Evolutionary conservation across 2,797 vertebrate species (phyloP), one percentile per base, ranked within the genome.

Genomic region (Eidolon dupreanum): DNA sequence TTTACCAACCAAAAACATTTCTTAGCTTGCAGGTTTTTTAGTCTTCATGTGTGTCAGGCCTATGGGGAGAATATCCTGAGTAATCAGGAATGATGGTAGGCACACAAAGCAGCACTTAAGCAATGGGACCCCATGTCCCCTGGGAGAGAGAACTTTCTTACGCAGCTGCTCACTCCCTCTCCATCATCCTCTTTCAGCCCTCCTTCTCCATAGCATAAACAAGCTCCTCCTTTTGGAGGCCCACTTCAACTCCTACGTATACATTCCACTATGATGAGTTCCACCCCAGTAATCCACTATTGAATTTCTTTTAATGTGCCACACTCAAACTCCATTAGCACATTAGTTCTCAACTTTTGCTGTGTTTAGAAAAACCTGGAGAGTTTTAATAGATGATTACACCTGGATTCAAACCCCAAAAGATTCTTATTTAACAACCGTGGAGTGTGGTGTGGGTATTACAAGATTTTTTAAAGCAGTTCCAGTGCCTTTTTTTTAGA

Each of bases 21-120:
- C 88, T 59, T 49, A 92, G 49, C 68, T 97, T 95, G 57, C 22
- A 94, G 49, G 36, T 83, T 91, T 96, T 84, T 46, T 46, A 46
- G 12, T 49, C 49, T 16, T 49, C 49, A 17, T 49, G 49, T 49
- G 49, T 49, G 12, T 59, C 70, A 81, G 12, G 4, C 75, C 19
- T 63, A 82, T 41, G 0, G 0, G 13, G 43, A 81, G 59, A 75
- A 68, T 28, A 73, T 17, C 53, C 59, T 33, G 4, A 90, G n/a
- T 12, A 49, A 90, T 38, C 71, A 19, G 55, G 15, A 81, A 87
- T n/a, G 31, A 87, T n/a, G 31, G 31, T 1, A 88, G 49, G 16
- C 12, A 33, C 49, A 68, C 78, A 55, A 74, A 92, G 53, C n/a
- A 95, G 31, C 75, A 53, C 12, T 13, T 73, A 12, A 65, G 6